Evolutionary conservation across 2,888 invertebrate genomes (phyloP).

Genomic region (Apamea monoglypha): DNA sequence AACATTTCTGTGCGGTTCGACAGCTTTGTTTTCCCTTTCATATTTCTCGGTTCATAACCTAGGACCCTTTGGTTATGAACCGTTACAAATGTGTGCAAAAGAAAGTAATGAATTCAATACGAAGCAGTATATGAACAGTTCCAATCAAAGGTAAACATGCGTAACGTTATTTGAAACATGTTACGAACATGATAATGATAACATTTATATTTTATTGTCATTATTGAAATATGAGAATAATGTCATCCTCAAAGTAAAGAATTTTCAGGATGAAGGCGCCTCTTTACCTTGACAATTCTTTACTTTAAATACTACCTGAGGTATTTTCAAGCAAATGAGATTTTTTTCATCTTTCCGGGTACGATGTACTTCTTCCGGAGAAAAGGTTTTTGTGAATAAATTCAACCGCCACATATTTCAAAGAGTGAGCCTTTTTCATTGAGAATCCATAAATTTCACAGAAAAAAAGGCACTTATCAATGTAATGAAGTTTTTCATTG

Average conservation of each 20-base stretch:
- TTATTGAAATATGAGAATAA: background rate
- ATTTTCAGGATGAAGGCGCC: background rate
- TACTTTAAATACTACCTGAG: background rate
- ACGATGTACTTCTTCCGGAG: constrained; percentile 15
- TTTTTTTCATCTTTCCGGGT: constrained; percentile 17
- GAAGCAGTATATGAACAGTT: background rate
- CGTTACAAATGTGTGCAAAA: too few species aligned
- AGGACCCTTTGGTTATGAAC: background rate
- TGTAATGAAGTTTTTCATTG: constrained; percentile 40
- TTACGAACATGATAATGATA: background rate
- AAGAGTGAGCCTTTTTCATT: constrained; percentile 26
- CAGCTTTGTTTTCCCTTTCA: background rate
- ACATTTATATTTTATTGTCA: constrained; percentile 1
- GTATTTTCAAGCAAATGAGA: constrained; percentile 25
- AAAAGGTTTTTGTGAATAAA: constrained; percentile 32
- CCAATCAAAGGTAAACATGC: background rate
- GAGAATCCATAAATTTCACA: constrained; percentile 18
- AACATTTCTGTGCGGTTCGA: background rate
- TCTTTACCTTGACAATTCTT: background rate
- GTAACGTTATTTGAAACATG: background rate
- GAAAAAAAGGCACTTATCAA: constrained; percentile 8
- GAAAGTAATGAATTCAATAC: background rate
- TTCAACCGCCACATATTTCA: constrained; percentile 33
- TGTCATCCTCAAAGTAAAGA: background rate
- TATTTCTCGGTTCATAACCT: constrained; percentile 14